These are phyloP conservation scores for Calephelis perditalis DNA, from an alignment of 2,888 invertebrate species.

Conservation along the genomic window DNA sequence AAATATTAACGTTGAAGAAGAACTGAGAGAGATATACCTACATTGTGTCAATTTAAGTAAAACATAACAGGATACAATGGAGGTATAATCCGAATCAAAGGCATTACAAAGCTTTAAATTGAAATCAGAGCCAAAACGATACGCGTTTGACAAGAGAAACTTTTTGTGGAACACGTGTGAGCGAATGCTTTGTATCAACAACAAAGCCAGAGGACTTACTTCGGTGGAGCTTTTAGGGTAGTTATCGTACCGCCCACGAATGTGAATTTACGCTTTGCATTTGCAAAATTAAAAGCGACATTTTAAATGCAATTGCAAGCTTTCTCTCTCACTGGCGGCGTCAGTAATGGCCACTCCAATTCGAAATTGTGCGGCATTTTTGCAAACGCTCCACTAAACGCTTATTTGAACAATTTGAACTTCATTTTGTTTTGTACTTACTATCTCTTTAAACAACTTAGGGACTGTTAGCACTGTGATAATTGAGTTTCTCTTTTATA, in stretches of 20 bases:
- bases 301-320: slow-evolving; percentile 70
- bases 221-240: slow-evolving; percentile 66
- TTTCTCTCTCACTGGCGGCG: slow-evolving; percentile 62
- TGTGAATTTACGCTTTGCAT: slow-evolving; percentile 65
- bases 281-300: slow-evolving; percentile 74
- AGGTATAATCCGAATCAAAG: background rate
- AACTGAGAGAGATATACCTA: no score
- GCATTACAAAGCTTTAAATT: slow-evolving; percentile 16
- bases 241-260: slow-evolving; percentile 65
- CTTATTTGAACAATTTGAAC: slow-evolving; percentile 44
- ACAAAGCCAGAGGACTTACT: slow-evolving; percentile 60
- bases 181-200: slow-evolving; percentile 63
- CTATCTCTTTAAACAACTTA: slow-evolving; percentile 35
- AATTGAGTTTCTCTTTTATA: no score
- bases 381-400: slow-evolving; percentile 60
- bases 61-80: background rate
- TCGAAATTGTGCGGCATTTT: slow-evolving; percentile 55
- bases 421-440: slow-evolving; percentile 40
- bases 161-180: slow-evolving; percentile 59
- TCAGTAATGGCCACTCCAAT: slow-evolving; percentile 73
- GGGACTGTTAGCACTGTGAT: no score
- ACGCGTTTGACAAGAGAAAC: slow-evolving; percentile 40
- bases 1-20: no score
- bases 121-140: background rate
- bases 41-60: no score